Conservation (phyloP, 2,888 invertebrate species). For the Acronicta aceris region DNA sequence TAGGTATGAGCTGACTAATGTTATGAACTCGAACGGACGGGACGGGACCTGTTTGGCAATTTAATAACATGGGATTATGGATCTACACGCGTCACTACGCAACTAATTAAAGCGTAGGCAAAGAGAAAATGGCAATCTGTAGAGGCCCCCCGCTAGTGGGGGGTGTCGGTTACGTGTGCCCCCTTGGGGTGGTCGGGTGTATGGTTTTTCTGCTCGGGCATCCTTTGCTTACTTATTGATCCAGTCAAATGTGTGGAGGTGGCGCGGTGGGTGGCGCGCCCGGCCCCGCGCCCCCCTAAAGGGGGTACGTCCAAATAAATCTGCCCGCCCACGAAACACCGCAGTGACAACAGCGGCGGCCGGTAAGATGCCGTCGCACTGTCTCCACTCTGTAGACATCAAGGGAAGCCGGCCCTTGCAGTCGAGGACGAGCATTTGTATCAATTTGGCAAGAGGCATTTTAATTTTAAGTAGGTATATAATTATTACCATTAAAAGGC, state of each 20-base stretch:
- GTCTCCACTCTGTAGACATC: slow-evolving; percentile 72
- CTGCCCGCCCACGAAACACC: slow-evolving; percentile 90
- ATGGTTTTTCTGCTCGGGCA: slow-evolving; percentile 90
- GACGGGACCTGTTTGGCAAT: slow-evolving; percentile 65
- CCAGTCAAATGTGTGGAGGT: slow-evolving; percentile 90
- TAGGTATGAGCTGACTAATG: slow-evolving; percentile 19
- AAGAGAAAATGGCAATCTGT: slow-evolving; percentile 90
- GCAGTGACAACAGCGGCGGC: slow-evolving; percentile 88
- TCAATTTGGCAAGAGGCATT: slow-evolving; percentile 66
- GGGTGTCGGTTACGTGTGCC: slow-evolving; percentile 89
- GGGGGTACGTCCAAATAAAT: slow-evolving; percentile 90
- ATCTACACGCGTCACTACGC: slow-evolving; percentile 88
- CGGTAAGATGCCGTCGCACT: slow-evolving; percentile 87
- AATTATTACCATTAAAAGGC: slow-evolving; percentile 79
- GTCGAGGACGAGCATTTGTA: slow-evolving; percentile 2
- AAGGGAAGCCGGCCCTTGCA: slow-evolving; percentile 12
- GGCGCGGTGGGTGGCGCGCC: slow-evolving; percentile 87
- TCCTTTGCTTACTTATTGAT: slow-evolving; percentile 90
- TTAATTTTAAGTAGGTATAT: no score
- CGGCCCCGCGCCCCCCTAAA: slow-evolving; percentile 79
- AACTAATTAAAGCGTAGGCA: slow-evolving; percentile 90
- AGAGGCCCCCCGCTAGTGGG: slow-evolving; percentile 89
- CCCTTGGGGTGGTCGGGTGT: slow-evolving; percentile 89
- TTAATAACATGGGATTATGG: slow-evolving; percentile 86
- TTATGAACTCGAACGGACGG: slow-evolving; percentile 43